These are phyloP conservation scores for Diceros bicornis DNA, from an alignment of 2,797 vertebrate genomes.

Conservation along the genomic window DNA sequence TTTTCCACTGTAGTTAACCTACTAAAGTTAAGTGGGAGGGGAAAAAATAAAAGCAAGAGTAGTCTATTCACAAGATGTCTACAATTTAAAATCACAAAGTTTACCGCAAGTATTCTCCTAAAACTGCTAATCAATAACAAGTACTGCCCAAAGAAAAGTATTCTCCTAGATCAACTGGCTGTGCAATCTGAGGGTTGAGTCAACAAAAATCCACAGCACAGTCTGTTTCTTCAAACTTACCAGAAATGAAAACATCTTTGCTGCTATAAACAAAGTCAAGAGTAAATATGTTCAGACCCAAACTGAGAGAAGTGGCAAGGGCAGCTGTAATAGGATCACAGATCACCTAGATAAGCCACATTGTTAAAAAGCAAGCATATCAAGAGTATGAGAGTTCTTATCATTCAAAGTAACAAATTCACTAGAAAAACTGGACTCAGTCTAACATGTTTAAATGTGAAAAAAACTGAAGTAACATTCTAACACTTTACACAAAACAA, in stretches of 20 bases:
- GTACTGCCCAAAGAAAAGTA: constrained; percentile 12
- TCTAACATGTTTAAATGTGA: constrained; percentile 51
- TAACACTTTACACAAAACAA: constrained; percentile 57
- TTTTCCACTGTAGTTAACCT: background rate
- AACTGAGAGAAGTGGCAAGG: constrained; percentile 46
- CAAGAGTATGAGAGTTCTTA: constrained; percentile 79
- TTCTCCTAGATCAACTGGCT: background rate
- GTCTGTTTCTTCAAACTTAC: background rate
- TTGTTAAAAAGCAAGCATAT: constrained; percentile 40
- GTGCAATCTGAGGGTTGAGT: constrained; percentile 8
- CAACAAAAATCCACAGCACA: constrained; percentile 60
- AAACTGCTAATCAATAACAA: constrained; percentile 46
- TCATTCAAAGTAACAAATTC: constrained; percentile 80
- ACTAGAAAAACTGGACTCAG: constrained; percentile 77
- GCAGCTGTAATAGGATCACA: constrained; percentile 43
- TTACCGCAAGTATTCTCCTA: constrained; percentile 12
- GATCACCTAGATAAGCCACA: constrained; percentile 58
- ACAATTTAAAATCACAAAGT: constrained; percentile 45
- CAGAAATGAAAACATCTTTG: constrained; percentile 70
- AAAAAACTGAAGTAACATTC: constrained; percentile 48
- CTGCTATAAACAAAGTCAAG: constrained; percentile 54
- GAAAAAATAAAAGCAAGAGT: background rate
- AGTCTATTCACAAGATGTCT: background rate
- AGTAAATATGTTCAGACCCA: constrained; percentile 16
- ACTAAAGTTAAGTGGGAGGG: background rate